Evolutionary conservation across 2,888 invertebrate genomes (phyloP), one percentile per base, ranked within the genome.

Genomic region (Eristalis tenax): DNA sequence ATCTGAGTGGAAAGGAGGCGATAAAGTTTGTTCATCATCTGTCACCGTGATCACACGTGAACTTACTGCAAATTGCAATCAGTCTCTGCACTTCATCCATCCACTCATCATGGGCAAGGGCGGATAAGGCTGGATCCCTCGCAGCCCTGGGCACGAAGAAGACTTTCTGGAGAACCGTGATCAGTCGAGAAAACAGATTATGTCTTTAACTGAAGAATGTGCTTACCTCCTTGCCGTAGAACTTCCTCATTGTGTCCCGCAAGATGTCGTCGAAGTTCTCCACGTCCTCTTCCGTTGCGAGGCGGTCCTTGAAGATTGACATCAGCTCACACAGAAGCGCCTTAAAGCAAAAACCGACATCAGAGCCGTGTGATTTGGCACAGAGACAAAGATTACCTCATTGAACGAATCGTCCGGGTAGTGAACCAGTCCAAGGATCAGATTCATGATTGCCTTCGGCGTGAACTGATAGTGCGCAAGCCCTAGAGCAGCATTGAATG

Each of bases 301-400:
- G 93, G 89, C 96, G 94, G 91, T 97, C 97, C 89, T 95, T 94
- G 92, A 98, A 98, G 90, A 96, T 94, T 83, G 96, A 94, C 79
- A 95, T 93, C 1, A 96, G 96, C 94, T 98, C 98, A 89, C 97
- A 95, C 38, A 94, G 93, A 89, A 97, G 94, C 3, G 96, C 95
- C 95, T 97, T 91, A 85, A 91, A 89, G 8, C n/a, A 57, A 11
- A 15, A 13, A 68, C 28, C 8, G 8, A n/a, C 11, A 13, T 4
- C 26, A 59, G 2, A 26, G 0, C 26, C 6, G 1, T 2, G 13
- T 26, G 15, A 26, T 11, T 13, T 32, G 18, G 1, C 26, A 69
- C 18, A 15, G 28, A 15, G n/a, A 26, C 15, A 11, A 18, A 76
- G 70, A 82, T 84, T 79, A 92, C 93, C 90, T 92, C 91, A 89